phyloP scores from a whole-genome alignment of 1,140 invertebrate species.

The Sarcophaga bullata region DNA sequence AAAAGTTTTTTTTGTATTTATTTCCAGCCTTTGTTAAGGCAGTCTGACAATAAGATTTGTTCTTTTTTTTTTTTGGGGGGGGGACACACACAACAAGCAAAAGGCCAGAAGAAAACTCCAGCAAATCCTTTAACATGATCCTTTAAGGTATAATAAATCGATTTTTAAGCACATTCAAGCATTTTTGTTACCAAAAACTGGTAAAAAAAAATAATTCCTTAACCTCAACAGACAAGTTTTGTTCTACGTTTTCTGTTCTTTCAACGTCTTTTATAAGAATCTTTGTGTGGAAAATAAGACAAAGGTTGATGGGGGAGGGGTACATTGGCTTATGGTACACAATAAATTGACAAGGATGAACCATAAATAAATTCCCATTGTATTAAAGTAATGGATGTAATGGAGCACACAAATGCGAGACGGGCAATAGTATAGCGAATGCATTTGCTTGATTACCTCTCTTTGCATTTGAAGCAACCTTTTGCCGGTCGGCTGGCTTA shows the following conservation, averaged over 20 bases:
- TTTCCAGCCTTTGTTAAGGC: background rate
- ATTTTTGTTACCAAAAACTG: background rate
- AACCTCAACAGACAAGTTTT: no score
- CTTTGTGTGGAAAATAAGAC: background rate
- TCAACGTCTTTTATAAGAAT: background rate
- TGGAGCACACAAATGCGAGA: no score
- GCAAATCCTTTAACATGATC: constrained; percentile 2
- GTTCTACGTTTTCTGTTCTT: background rate
- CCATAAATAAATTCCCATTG: background rate
- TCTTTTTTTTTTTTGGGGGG: background rate
- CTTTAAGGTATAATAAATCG: background rate
- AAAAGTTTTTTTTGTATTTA: background rate
- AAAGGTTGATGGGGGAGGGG: background rate
- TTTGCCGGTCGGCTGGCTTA: background rate
- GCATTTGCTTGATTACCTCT: background rate
- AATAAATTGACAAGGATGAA: background rate
- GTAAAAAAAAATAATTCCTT: no score
- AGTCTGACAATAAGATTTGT: constrained; percentile 14
- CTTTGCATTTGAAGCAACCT: background rate
- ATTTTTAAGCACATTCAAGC: background rate
- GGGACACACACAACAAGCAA: background rate
- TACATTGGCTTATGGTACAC: background rate
- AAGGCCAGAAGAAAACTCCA: background rate
- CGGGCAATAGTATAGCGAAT: no score
- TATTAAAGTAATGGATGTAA: no score